Conservation (phyloP, 2,797 vertebrate genomes). For the Melanotaenia parkinsoni region DNA sequence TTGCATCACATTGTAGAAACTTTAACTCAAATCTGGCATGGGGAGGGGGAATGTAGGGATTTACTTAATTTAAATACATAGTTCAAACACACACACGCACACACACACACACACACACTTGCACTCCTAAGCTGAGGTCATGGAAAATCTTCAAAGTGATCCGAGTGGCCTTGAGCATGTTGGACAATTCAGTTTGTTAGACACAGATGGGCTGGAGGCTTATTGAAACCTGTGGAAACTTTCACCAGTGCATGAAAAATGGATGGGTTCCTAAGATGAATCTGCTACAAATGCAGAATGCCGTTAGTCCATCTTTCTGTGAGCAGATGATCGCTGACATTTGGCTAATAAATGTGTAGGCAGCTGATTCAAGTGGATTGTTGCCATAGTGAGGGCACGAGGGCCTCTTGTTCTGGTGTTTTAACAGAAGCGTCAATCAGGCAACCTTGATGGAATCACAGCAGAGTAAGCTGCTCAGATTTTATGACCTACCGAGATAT, state of each 20-base stretch:
- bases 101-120: constrained; percentile 26
- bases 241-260: constrained; percentile 68
- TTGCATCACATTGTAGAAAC: constrained; percentile 12
- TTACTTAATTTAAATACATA: constrained; percentile 45
- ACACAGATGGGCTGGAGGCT: constrained; percentile 59
- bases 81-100: constrained; percentile 34
- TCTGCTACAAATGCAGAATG: constrained; percentile 21
- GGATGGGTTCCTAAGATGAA: constrained; percentile 49
- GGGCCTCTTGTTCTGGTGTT: constrained; percentile 44
- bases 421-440: constrained; percentile 59
- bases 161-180: constrained; percentile 60
- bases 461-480: constrained; percentile 23
- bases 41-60: constrained; percentile 17
- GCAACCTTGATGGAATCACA: constrained; percentile 50
- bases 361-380: constrained; percentile 58
- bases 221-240: constrained; percentile 69
- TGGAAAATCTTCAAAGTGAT: constrained; percentile 76
- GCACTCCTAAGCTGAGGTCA: constrained; percentile 63
- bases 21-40: constrained; percentile 38
- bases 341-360: constrained; percentile 65
- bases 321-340: constrained; percentile 67
- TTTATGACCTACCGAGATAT: constrained; percentile 19
- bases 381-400: constrained; percentile 73
- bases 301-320: constrained; percentile 38
- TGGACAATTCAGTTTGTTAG: constrained; percentile 65